Evolutionary conservation across 2,113 vertebrate genomes (phyloP).

Genomic region (Dipodomys merriami): DNA sequence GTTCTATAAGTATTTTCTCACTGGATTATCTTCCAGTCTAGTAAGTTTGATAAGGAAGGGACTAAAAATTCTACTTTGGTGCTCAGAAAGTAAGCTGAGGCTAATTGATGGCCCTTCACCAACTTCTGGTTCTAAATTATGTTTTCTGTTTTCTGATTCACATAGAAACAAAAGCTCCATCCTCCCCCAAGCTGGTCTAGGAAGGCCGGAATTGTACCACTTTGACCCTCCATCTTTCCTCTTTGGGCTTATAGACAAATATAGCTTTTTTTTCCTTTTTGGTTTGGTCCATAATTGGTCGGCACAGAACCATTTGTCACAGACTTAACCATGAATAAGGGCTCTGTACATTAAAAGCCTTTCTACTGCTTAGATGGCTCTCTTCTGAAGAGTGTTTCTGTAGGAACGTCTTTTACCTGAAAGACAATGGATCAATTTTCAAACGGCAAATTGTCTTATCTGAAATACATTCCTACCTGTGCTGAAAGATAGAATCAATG

Average conservation of each 20-base stretch:
- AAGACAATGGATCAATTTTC: conserved; percentile 81
- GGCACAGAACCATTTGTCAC: conserved; percentile 39
- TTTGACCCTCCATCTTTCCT: conserved; percentile 30
- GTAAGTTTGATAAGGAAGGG: conserved; percentile 9
- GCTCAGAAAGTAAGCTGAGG: conserved; percentile 8
- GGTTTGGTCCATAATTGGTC: conserved; percentile 50
- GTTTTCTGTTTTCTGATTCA: not conserved
- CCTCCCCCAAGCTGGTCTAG: not conserved
- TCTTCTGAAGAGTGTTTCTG: conserved; percentile 75
- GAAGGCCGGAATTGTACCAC: not conserved
- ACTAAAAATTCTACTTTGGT: conserved; percentile 24
- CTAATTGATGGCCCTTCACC: not conserved
- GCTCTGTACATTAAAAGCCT: conserved; percentile 66
- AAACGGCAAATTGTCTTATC: conserved; percentile 78
- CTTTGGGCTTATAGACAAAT: conserved; percentile 37
- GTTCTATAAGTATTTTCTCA: not conserved
- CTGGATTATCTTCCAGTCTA: not conserved
- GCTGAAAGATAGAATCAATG: conserved; percentile 80
- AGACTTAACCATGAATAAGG: conserved; percentile 55
- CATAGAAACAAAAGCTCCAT: not conserved
- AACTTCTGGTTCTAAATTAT: not conserved
- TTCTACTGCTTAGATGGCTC: conserved; percentile 62
- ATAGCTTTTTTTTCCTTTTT: conserved; percentile 28
- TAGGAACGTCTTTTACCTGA: conserved; percentile 75
- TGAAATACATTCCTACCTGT: conserved; percentile 78